These are phyloP conservation scores for Myocastor coypus DNA, from an alignment of 2,113 vertebrate genomes.

Conservation along the genomic window DNA sequence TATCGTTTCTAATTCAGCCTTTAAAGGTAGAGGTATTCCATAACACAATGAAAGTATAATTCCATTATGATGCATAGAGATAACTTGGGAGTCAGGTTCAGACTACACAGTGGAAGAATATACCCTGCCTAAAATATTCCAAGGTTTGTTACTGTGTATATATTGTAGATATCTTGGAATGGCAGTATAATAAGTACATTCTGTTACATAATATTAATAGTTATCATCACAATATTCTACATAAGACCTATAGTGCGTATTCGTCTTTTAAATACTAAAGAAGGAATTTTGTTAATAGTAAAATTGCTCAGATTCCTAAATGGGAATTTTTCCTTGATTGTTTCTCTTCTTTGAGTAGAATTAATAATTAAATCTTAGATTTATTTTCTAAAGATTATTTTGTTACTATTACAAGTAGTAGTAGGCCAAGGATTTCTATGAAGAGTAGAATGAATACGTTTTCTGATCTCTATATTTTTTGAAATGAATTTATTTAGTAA, in stretches of 20 bases:
- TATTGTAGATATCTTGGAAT: conserved; percentile 5
- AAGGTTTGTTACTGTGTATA: conserved; percentile 7
- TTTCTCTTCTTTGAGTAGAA: conserved; percentile 47
- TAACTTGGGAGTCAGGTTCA: conserved; percentile 48
- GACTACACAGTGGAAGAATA: background rate
- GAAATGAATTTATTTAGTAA: conserved; percentile 42
- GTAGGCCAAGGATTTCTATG: conserved; percentile 1
- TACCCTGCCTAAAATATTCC: conserved; percentile 13
- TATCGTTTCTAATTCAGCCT: conserved; percentile 33
- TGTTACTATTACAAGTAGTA: conserved; percentile 44
- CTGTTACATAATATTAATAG: background rate
- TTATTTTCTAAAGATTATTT: conserved; percentile 46
- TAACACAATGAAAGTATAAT: conserved; percentile 52
- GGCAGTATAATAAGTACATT: background rate
- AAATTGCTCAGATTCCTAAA: conserved; percentile 11
- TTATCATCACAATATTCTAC: background rate
- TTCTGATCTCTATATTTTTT: conserved; percentile 41
- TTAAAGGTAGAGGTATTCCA: conserved; percentile 10
- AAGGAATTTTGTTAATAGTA: background rate
- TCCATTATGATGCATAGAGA: background rate
- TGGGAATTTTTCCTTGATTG: conserved; percentile 9
- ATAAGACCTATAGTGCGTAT: background rate
- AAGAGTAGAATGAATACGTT: conserved; percentile 18
- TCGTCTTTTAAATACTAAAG: background rate
- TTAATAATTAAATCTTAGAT: conserved; percentile 44